A percentile compares a stretch with the other conserved stretches of the same genome.
These are phyloP conservation scores for Myotis davidii DNA, from an alignment of 2,113 vertebrate genomes.

Conservation along the genomic window DNA sequence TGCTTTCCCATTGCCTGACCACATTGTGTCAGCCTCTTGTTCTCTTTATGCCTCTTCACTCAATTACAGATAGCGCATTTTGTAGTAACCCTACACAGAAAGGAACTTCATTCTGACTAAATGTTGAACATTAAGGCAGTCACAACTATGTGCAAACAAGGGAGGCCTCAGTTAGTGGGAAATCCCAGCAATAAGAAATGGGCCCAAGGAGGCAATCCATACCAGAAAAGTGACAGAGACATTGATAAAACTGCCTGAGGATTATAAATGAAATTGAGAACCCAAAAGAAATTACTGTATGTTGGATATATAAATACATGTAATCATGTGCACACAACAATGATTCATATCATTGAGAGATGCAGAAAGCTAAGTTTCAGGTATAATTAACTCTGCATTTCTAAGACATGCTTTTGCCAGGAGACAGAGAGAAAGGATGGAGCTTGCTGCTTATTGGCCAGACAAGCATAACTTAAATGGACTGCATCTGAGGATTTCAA, in stretches of 20 bases:
- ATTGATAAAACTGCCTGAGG: conserved; percentile 65
- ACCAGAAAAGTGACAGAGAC: conserved; percentile 57
- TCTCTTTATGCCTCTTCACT: conserved; percentile 18
- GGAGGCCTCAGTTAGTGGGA: conserved; percentile 41
- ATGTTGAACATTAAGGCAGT: conserved; percentile 39
- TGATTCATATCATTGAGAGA: conserved; percentile 1
- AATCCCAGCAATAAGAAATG: not conserved
- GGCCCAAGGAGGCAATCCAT: conserved; percentile 34
- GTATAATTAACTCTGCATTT: conserved; percentile 55
- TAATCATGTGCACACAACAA: not conserved
- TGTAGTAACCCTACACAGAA: not conserved
- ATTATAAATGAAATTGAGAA: conserved; percentile 63
- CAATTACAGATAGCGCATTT: not conserved
- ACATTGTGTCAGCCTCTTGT: not conserved
- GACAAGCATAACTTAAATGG: conserved; percentile 14
- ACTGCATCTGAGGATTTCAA: not conserved
- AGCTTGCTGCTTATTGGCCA: not conserved
- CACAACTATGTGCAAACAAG: conserved; percentile 18
- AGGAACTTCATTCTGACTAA: conserved; percentile 60
- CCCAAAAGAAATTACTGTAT: conserved; percentile 58
- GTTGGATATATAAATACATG: conserved; percentile 62
- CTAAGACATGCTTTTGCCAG: not conserved
- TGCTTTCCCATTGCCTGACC: not conserved
- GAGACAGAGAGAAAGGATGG: not conserved
- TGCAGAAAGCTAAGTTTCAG: not conserved